These are phyloP conservation scores for Aphidius ervi DNA, from an alignment of 1,140 invertebrate genomes.

Conservation along the genomic window DNA sequence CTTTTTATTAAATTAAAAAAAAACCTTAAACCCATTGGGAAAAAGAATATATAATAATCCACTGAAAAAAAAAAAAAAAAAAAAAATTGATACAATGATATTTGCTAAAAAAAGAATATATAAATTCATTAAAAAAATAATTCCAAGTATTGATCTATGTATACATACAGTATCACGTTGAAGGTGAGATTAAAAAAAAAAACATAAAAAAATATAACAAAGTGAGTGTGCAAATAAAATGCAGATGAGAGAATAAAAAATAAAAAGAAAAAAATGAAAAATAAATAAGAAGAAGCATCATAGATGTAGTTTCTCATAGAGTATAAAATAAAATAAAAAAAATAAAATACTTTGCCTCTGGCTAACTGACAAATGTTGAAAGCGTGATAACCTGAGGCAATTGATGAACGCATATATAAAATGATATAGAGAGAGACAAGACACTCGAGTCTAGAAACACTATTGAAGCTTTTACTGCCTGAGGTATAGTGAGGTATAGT, in stretches of 20 bases:
- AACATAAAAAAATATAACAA: background rate
- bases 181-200: background rate
- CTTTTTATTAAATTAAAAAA: too few relatives aligned
- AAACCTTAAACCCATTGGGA: too few relatives aligned
- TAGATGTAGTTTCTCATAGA: too few relatives aligned
- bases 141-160: too few relatives aligned
- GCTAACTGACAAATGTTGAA: slow-evolving; percentile 19
- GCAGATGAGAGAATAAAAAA: background rate
- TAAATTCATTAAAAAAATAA: too few relatives aligned
- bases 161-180: too few relatives aligned
- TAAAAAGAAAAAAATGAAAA: too few relatives aligned
- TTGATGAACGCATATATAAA: slow-evolving; percentile 10
- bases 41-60: too few relatives aligned
- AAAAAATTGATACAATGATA: too few relatives aligned
- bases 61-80: too few relatives aligned
- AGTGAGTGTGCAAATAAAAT: background rate
- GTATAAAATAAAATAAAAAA: background rate
- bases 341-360: slow-evolving; percentile 20
- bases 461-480: slow-evolving; percentile 14
- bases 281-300: too few relatives aligned
- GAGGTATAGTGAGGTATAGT: background rate
- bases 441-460: slow-evolving; percentile 9
- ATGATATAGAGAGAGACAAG: background rate
- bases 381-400: slow-evolving; percentile 17
- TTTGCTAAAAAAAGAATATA: too few relatives aligned